These are phyloP conservation scores for Disparrhopalites patrizii DNA, from an alignment of 2,888 invertebrate genomes.

Conservation along the genomic window DNA sequence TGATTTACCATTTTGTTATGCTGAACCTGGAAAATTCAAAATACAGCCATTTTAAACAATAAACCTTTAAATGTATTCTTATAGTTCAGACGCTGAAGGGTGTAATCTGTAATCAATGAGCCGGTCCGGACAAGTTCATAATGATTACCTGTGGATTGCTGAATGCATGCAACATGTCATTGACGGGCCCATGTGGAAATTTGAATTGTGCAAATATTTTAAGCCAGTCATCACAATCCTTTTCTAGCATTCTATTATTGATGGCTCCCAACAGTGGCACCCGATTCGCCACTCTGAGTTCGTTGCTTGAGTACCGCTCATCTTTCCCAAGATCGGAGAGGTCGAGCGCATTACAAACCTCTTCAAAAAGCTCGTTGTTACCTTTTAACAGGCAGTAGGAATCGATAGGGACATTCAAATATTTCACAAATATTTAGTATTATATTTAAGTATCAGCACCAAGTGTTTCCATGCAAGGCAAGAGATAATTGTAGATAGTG, in stretches of 20 bases:
- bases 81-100: too few species aligned
- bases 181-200: constrained; percentile 88
- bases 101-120: too few species aligned
- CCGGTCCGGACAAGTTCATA: constrained; percentile 30
- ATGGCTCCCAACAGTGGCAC: constrained; percentile 63
- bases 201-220: constrained; percentile 65
- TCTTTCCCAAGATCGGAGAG: constrained; percentile 58
- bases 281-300: constrained; percentile 70
- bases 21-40: constrained; percentile 31
- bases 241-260: constrained; percentile 59
- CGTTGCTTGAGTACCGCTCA: constrained; percentile 67
- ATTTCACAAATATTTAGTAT: neutral
- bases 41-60: too few species aligned
- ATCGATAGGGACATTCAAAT: neutral
- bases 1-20: constrained; percentile 35
- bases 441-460: neutral
- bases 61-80: too few species aligned
- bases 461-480: constrained; percentile 2
- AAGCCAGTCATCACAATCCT: constrained; percentile 72
- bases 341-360: constrained; percentile 64
- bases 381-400: constrained; percentile 27
- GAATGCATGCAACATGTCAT: constrained; percentile 79
- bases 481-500: too few species aligned
- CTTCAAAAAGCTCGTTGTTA: constrained; percentile 63
- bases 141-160: constrained; percentile 74